A percentile compares a stretch with the other conserved stretches of the same genome.
Conservation (phyloP, 2,797 vertebrate genomes). For the Amblyopsis hoosieri region DNA sequence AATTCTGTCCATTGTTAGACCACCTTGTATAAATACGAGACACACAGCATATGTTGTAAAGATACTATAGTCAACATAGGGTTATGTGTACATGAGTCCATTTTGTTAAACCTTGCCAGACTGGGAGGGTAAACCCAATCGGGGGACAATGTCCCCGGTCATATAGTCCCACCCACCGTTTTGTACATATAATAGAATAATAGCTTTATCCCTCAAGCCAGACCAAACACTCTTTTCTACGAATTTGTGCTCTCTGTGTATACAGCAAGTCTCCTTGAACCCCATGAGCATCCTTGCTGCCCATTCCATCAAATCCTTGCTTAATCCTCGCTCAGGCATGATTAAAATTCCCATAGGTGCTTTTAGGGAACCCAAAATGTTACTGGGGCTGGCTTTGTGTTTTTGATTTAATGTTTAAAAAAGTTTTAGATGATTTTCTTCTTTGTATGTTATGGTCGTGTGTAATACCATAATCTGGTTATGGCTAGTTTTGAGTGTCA, state of each 20-base stretch:
- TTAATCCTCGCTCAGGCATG: constrained; percentile 54
- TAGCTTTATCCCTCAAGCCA: constrained; percentile 37
- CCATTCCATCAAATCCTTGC: constrained; percentile 51
- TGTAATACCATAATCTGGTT: neutral
- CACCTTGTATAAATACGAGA: no score
- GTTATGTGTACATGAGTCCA: constrained; percentile 13
- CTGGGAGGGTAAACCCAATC: constrained; percentile 21
- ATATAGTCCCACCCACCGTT: constrained; percentile 9
- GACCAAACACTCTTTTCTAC: constrained; percentile 42
- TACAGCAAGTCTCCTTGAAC: constrained; percentile 17
- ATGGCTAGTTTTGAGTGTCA: constrained; percentile 4
- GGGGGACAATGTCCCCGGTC: constrained; percentile 7
- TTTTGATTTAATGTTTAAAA: constrained; percentile 4
- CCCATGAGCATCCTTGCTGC: constrained; percentile 29
- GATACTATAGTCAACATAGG: no score
- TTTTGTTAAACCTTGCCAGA: constrained; percentile 16
- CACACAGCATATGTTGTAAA: no score
- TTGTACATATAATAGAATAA: constrained; percentile 30
- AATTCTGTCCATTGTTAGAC: no score
- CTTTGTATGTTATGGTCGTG: neutral
- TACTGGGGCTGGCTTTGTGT: constrained; percentile 25
- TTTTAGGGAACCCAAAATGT: constrained; percentile 37
- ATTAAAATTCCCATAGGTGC: constrained; percentile 46
- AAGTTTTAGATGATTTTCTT: neutral
- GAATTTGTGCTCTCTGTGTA: constrained; percentile 22